Percentiles rank a stretch among this genome's conserved stretches.
Evolutionary conservation across 2,113 vertebrate species (phyloP).

Genomic region (Corythaeola cristata): DNA sequence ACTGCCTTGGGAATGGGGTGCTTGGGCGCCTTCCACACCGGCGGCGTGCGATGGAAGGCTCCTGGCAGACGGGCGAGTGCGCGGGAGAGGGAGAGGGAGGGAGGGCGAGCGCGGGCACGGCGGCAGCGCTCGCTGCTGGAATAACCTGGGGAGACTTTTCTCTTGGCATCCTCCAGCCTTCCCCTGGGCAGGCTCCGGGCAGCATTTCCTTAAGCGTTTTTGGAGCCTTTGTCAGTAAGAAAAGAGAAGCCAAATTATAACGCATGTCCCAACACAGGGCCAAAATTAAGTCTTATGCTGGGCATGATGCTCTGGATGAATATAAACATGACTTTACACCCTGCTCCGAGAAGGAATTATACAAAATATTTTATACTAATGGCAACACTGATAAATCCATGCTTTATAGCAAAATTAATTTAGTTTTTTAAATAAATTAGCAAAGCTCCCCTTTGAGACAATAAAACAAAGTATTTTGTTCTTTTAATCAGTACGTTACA

Average conservation of each 20-base stretch:
- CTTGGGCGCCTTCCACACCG: background rate
- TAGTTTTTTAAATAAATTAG: background rate
- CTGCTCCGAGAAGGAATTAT: background rate
- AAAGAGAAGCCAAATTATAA: background rate
- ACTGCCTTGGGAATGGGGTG: background rate
- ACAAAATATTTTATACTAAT: background rate
- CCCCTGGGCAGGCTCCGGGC: background rate
- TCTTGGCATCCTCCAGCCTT: background rate
- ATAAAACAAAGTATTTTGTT: background rate
- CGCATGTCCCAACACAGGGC: fast-evolving
- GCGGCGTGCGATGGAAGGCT: background rate
- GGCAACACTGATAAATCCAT: background rate
- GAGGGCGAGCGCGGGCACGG: background rate
- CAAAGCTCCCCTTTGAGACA: background rate
- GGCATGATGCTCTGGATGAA: background rate
- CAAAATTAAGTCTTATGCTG: no score
- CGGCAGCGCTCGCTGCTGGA: background rate
- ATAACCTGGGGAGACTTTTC: background rate
- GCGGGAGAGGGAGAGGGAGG: background rate
- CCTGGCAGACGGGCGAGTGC: background rate
- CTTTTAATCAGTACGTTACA: background rate
- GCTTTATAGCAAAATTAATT: background rate
- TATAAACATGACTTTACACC: background rate
- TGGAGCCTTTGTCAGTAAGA: background rate
- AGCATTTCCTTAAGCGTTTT: background rate